Conservation (phyloP, 2,888 invertebrate species). For the Tanypteryx hageni region DNA sequence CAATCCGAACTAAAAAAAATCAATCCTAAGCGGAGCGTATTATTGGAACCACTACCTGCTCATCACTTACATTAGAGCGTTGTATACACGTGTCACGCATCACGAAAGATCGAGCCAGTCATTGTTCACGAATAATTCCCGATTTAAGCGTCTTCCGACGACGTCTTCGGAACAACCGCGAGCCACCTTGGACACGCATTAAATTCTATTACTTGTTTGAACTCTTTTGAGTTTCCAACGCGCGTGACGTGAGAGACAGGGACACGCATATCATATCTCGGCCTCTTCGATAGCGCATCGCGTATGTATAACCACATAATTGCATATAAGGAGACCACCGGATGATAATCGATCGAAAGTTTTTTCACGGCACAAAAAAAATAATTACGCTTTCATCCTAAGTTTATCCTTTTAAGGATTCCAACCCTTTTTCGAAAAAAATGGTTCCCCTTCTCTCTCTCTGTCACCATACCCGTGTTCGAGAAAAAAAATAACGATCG, state of each 20-base stretch:
- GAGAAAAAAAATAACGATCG: neutral
- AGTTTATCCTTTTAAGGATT: neutral
- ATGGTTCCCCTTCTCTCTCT: neutral
- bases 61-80: no score
- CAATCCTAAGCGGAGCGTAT: no score
- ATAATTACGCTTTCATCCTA: neutral
- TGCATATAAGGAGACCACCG: neutral
- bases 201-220: no score
- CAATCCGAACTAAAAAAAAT: no score
- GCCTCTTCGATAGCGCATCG: neutral
- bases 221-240: no score
- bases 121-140: no score
- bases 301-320: neutral
- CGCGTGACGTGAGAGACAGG: neutral
- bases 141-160: neutral
- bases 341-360: neutral
- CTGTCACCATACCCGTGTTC: conserved; percentile 7
- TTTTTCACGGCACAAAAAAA: neutral
- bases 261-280: neutral
- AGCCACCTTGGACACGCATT: neutral
- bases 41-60: no score
- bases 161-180: neutral
- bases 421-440: neutral
- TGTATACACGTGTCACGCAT: no score
- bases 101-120: no score